Base-by-base conservation (phyloP, 2,888 invertebrate species). In the Dromius quadrimaculatus region DNA sequence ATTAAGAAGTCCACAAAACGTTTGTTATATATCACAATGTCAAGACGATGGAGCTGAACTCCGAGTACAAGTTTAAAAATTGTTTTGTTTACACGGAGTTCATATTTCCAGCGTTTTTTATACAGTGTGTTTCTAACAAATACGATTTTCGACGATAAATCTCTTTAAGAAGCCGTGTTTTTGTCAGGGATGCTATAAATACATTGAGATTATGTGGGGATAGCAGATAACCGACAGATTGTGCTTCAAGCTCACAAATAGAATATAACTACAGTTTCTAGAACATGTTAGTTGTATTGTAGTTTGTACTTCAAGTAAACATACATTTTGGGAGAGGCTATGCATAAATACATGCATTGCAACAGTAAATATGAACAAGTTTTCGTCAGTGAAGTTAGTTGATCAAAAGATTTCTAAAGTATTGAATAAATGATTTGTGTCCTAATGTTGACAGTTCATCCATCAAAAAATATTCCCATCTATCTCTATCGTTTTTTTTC, bases 1-100 rank as follows among this genome's bases (percentile, higher is more conserved):
- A 59, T 59, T 59, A 59, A 59, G 59, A 59, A 59, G 17, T 59
- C 32, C 32, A 8, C 32, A 17, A 17, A 32, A 17, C 32, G 57
- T 6, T 59, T 1, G 36, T 59, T 47, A 59, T 59, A 59, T 59
- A 59, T 59, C 59, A 59, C 59, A 34, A 19, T 34, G 59, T 34
- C 57, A 15, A 20, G 47, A 13, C 41, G 41, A 41, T 8, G 13
- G 20, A 17, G 47, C n/a, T n/a, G n/a, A n/a, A n/a, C n/a, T n/a
- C n/a, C n/a, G 20, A 47, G 22, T 15, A 13, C 47, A 19, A 47
- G 20, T 47, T 47, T 47, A 5, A n/a, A 36, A 36, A 59, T 59
- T 59, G 59, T 59, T 59, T 59, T 59, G 59, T 59, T 59, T 59
- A 59, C 59, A 59, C 36, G 17, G 36, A 59, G 59, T 59, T 59